Evolutionary conservation across 2,113 vertebrate species (phyloP).

Genomic region (Myrmecobius fasciatus): DNA sequence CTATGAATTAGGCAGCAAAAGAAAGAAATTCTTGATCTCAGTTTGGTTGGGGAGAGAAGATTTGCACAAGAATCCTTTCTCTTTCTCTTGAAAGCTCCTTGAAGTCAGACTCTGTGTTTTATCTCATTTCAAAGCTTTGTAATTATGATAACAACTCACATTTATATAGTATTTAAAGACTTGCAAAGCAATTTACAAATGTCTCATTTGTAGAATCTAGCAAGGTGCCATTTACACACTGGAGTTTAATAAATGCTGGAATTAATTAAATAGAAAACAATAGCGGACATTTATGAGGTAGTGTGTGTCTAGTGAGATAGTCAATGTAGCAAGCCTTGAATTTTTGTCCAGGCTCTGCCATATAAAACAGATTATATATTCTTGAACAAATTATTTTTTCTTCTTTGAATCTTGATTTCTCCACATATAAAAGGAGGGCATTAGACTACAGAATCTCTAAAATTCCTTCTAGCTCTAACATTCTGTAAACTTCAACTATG

Average conservation of each 20-base stretch:
- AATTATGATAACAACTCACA: not conserved
- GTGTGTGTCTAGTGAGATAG: not conserved
- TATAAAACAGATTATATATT: not conserved
- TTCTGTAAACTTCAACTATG: not conserved
- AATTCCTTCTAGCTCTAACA: not conserved
- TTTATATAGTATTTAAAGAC: not conserved
- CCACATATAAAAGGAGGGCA: not conserved
- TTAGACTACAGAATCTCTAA: not conserved
- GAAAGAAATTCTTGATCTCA: not conserved
- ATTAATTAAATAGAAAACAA: not conserved
- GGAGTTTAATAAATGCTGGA: not conserved
- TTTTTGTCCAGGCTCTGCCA: not conserved
- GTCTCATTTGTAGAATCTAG: not conserved
- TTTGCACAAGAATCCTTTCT: not conserved
- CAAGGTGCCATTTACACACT: not conserved
- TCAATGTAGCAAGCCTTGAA: not conserved
- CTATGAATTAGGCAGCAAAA: not conserved
- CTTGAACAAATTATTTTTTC: not conserved
- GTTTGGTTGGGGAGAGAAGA: not conserved
- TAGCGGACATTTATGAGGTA: not conserved
- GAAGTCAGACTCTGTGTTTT: not conserved
- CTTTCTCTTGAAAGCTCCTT: not conserved
- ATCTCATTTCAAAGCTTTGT: not conserved
- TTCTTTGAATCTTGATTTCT: not conserved
- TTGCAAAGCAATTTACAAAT: not conserved